These are phyloP conservation scores for Lithophane ornitopus DNA, from an alignment of 2,888 invertebrate genomes.

Conservation along the genomic window DNA sequence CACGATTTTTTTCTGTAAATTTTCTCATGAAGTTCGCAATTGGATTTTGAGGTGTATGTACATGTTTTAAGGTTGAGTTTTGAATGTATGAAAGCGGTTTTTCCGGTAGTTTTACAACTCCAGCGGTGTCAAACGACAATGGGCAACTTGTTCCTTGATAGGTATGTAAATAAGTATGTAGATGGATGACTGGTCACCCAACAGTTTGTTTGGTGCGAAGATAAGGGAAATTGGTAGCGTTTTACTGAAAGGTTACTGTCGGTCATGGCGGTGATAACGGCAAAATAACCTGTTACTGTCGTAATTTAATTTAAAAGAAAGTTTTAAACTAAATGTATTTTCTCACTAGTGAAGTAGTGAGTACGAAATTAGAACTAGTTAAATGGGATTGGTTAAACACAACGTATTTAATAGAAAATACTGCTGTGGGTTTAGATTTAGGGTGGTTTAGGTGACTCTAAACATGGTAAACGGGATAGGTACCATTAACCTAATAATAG, in stretches of 20 bases:
- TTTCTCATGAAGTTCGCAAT: constrained; percentile 69
- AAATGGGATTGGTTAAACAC: neutral
- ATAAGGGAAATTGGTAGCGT: constrained; percentile 73
- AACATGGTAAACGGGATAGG: too few species aligned
- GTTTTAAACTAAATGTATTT: neutral
- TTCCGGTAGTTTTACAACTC: constrained; percentile 86
- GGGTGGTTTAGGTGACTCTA: too few species aligned
- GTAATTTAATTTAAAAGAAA: neutral
- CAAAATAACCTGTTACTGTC: constrained; percentile 45
- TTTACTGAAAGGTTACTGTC: constrained; percentile 66
- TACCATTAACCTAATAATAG: too few species aligned
- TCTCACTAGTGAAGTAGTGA: too few species aligned
- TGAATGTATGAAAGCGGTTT: constrained; percentile 67
- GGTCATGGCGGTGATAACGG: constrained; percentile 66
- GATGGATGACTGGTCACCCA: constrained; percentile 88
- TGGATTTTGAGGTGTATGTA: constrained; percentile 59
- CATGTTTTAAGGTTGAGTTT: constrained; percentile 68
- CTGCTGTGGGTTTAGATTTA: too few species aligned
- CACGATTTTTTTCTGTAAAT: constrained; percentile 72
- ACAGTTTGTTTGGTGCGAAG: constrained; percentile 75
- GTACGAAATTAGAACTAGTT: too few species aligned
- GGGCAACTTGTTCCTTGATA: constrained; percentile 88
- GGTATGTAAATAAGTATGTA: constrained; percentile 87
- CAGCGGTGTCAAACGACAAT: constrained; percentile 83
- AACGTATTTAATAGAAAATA: neutral